These are phyloP conservation scores for Pseudomyrmex cubaensis DNA, from an alignment of 1,140 invertebrate species.

Conservation along the genomic window DNA sequence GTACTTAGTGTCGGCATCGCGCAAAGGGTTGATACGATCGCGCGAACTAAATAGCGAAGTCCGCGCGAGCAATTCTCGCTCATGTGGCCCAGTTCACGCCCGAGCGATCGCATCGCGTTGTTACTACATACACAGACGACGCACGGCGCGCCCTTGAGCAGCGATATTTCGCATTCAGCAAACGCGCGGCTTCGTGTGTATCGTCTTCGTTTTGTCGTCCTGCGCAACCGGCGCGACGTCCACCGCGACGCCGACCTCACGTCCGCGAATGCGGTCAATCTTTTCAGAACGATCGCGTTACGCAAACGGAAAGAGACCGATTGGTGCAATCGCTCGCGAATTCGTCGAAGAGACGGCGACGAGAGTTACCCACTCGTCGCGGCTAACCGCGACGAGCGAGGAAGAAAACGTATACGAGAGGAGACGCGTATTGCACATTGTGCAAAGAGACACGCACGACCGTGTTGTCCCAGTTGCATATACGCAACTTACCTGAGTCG, in stretches of 20 bases:
- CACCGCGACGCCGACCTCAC: constrained; percentile 74
- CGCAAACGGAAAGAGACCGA: constrained; percentile 56
- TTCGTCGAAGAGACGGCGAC: constrained; percentile 12
- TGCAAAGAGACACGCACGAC: background rate
- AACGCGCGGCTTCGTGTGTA: constrained; percentile 25
- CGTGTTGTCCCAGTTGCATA: constrained; percentile 34
- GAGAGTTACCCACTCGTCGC: background rate
- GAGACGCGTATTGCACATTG: background rate
- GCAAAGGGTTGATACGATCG: constrained; percentile 54
- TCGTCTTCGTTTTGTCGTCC: constrained; percentile 51
- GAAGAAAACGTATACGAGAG: background rate
- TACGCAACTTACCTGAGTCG: constrained; percentile 16
- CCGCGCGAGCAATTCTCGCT: constrained; percentile 19
- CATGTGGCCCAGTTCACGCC: constrained; percentile 73
- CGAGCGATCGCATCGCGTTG: constrained; percentile 55
- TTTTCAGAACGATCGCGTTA: constrained; percentile 76
- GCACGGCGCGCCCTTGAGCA: constrained; percentile 71
- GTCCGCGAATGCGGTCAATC: constrained; percentile 71
- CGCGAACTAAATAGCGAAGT: constrained; percentile 32
- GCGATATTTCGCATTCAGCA: constrained; percentile 67
- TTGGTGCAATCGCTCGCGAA: constrained; percentile 50
- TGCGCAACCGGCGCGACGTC: constrained; percentile 41
- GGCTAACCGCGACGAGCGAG: constrained; percentile 7
- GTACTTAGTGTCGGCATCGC: constrained; percentile 23
- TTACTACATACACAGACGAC: constrained; percentile 50